Evolutionary conservation across 2,888 invertebrate species (phyloP), one percentile per base, ranked within the genome.

Genomic region (Melinaea marsaeus): DNA sequence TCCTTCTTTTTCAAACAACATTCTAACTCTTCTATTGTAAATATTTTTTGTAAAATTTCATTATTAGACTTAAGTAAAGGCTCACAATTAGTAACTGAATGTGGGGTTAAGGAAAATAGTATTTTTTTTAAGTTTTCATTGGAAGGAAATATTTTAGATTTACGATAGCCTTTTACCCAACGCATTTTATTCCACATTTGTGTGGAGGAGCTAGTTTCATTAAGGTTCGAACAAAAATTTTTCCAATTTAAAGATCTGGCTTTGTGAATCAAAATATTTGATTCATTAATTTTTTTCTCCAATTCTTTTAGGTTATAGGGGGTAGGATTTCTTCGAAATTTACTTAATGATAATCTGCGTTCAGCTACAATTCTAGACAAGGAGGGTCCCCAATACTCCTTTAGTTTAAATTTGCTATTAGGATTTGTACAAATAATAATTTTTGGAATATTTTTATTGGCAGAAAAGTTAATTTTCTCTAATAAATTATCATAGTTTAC

Each of bases 311-410:
- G 48, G 33, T 69, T 66, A 11, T 63, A 22, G 0, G 63, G 66
- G 5, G 60, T 65, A 5, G 66, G 66, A 45, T 67, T 67, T 13
- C 57, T 51, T 58, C 69, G 48, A 57, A 69, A 69, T 1, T 3
- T 32, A 22, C 42, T 57, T 3, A 69, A 35, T 9, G 66, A 64
- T 37, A 64, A 35, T 5, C 66, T 42, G 0, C 69, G 66, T 47
- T 63, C 37, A 0, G 64, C 69, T 42, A 69, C 60, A 22, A 57
- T 13, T 58, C 60, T 34, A 7, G 69, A 68, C 32, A 65, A 35
- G 4, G 45, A 3, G 13, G 55, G 60, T 45, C n/a, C 64, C 66
- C 66, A 68, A 48, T 66, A 68, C 2, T 45, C 47, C 58, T 64
- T 68, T 11, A 64, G 63, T 42, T 55, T 57, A 59, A 69, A 68